Conservation (phyloP, 2,888 invertebrate genomes). For the Ophion slaviceki region DNA sequence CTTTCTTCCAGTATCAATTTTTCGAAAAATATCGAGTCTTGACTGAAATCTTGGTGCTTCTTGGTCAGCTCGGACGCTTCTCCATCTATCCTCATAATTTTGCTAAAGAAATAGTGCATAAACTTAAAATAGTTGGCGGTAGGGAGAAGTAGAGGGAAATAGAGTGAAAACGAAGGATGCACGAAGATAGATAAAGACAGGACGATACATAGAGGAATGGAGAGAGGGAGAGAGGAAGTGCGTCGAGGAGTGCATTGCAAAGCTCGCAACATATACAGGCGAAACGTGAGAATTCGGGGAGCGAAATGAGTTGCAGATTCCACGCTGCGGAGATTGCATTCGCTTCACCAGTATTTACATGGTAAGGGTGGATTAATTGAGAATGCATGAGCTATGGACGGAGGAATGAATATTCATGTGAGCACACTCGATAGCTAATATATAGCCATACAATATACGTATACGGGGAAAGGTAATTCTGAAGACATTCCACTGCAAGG, state of each 20-base stretch:
- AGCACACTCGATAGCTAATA: slow-evolving; percentile 52
- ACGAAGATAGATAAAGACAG: not conserved
- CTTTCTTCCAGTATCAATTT: too few species aligned
- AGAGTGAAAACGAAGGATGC: not conserved
- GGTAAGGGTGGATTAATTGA: slow-evolving; percentile 73
- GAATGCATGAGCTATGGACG: slow-evolving; percentile 72
- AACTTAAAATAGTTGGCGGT: not conserved
- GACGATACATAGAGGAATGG: slow-evolving; percentile 5
- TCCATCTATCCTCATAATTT: not conserved
- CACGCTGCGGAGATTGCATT: slow-evolving; percentile 24
- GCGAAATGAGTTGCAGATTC: slow-evolving; percentile 67
- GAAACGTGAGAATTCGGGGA: slow-evolving; percentile 9
- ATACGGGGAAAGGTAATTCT: not conserved
- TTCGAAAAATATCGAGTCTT: too few species aligned
- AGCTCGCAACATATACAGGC: slow-evolving; percentile 3
- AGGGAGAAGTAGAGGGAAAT: not conserved
- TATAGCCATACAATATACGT: slow-evolving; percentile 22
- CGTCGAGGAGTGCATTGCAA: not conserved
- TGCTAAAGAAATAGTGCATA: not conserved
- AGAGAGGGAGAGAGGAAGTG: not conserved
- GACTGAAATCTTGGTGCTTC: too few species aligned
- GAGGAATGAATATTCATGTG: slow-evolving; percentile 74
- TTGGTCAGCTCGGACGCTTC: too few species aligned
- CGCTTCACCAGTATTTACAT: slow-evolving; percentile 67
- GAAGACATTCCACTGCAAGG: not conserved